Evolutionary conservation across 2,888 invertebrate genomes (phyloP).

Genomic region (Diloba caeruleocephala): DNA sequence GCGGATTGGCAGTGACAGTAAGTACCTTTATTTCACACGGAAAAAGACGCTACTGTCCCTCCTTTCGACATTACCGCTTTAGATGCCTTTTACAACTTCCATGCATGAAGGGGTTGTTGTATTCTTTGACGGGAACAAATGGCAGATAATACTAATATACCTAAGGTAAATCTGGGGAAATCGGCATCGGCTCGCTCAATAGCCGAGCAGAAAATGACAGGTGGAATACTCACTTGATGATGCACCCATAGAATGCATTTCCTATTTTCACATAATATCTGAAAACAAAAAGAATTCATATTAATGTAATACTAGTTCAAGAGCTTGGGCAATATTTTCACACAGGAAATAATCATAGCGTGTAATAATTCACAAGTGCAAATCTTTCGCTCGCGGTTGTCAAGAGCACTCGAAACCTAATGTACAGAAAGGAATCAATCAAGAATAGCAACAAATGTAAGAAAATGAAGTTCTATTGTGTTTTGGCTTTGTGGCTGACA

Average conservation of each 20-base stretch:
- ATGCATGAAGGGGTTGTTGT: too few species aligned
- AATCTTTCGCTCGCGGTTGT: conserved; percentile 60
- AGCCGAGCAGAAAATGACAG: too few species aligned
- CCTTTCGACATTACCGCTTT: too few species aligned
- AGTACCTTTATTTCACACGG: too few species aligned
- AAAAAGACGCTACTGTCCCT: too few species aligned
- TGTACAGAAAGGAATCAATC: conserved; percentile 71
- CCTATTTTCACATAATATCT: conserved; percentile 54
- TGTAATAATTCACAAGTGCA: conserved; percentile 61
- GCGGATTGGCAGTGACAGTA: too few species aligned
- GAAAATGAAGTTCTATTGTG: conserved; percentile 81
- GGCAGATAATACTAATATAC: too few species aligned
- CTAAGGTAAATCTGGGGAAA: too few species aligned
- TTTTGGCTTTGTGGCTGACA: conserved; percentile 68
- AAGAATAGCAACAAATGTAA: conserved; percentile 84
- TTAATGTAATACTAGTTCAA: background rate
- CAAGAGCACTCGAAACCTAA: conserved; percentile 68
- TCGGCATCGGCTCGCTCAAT: too few species aligned
- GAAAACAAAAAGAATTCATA: conserved; percentile 42
- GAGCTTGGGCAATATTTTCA: conserved; percentile 50
- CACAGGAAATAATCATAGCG: conserved; percentile 62
- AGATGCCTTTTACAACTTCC: too few species aligned
- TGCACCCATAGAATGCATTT: conserved; percentile 71
- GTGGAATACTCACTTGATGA: conserved; percentile 75
- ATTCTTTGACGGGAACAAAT: too few species aligned